Percentiles rank a stretch among this genome's conserved stretches.
Evolutionary conservation across 92 coral and sea anemone species (phyloP).

Genomic region (Bergia puertoricense): DNA sequence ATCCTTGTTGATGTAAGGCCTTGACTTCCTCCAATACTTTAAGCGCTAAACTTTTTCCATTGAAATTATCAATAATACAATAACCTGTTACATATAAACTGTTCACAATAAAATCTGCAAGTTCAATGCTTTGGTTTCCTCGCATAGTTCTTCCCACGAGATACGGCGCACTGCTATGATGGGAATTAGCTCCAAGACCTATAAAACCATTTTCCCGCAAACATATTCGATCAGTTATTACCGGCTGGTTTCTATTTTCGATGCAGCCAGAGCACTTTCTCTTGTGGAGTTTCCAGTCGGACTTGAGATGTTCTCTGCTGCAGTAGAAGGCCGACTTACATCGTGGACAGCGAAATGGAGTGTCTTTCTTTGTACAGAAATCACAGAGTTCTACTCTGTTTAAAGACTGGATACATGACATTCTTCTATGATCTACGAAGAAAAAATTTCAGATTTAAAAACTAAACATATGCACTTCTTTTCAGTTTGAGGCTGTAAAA

Average conservation of each 20-base stretch:
- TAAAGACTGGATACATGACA: not conserved
- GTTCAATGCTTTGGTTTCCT: conserved; percentile 15
- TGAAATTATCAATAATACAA: conserved; percentile 80
- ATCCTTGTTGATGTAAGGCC: conserved; percentile 57
- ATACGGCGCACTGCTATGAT: not conserved
- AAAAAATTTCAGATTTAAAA: not conserved
- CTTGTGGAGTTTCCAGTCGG: conserved; percentile 36
- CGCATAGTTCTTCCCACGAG: not conserved
- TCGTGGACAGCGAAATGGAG: conserved; percentile 42
- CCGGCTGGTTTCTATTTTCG: conserved; percentile 15
- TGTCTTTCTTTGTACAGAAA: conserved; percentile 26
- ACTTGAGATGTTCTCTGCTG: conserved; percentile 40
- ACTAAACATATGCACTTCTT: not conserved
- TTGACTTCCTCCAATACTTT: conserved; percentile 76
- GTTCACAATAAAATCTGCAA: conserved; percentile 23
- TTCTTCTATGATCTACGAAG: not conserved
- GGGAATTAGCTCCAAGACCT: not conserved
- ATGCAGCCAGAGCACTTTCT: conserved; percentile 26
- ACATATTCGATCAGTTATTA: conserved; percentile 21
- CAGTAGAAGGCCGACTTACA: conserved; percentile 40
- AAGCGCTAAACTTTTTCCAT: conserved; percentile 60
- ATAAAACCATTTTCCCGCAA: conserved; percentile 37
- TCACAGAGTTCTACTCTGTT: conserved; percentile 11
- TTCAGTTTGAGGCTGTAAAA: not conserved
- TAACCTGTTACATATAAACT: conserved; percentile 50